A percentile compares a stretch with the other conserved stretches of the same genome.
Conservation (phyloP, 2,888 invertebrate species). For the Tipula helvola region DNA sequence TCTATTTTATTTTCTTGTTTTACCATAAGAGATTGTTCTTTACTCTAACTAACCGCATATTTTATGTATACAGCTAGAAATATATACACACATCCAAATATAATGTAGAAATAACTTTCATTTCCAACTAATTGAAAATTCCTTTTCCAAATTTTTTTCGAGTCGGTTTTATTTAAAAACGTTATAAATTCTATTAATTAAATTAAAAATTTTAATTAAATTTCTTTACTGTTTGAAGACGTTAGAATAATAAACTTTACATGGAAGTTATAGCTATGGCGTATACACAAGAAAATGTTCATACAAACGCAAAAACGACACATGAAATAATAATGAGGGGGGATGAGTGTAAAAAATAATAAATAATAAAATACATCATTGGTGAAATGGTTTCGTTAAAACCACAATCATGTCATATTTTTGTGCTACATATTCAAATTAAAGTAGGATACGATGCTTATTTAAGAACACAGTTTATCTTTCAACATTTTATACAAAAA, state of each 20-base stretch:
- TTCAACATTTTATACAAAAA: too few relatives aligned
- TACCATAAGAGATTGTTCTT: not conserved
- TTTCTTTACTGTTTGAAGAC: not conserved
- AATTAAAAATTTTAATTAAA: not conserved
- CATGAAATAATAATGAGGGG: too few relatives aligned
- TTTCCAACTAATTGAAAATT: not conserved
- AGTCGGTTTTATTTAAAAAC: not conserved
- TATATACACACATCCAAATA: not conserved
- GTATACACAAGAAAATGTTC: too few relatives aligned
- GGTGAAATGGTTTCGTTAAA: too few relatives aligned
- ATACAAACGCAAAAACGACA: too few relatives aligned
- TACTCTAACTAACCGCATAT: not conserved
- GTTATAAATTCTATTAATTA: not conserved
- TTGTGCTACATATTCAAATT: too few relatives aligned
- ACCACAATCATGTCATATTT: too few relatives aligned
- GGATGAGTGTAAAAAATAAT: too few relatives aligned
- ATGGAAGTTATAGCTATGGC: not conserved
- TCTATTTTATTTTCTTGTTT: not conserved
- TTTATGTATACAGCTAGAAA: not conserved
- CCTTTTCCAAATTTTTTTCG: not conserved
- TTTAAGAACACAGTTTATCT: too few relatives aligned
- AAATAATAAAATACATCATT: too few relatives aligned
- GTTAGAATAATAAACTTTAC: not conserved
- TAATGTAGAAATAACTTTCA: not conserved
- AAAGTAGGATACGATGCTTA: too few relatives aligned